phyloP scores from a whole-genome alignment of 1,140 invertebrate species.

The Calycopis cecrops region DNA sequence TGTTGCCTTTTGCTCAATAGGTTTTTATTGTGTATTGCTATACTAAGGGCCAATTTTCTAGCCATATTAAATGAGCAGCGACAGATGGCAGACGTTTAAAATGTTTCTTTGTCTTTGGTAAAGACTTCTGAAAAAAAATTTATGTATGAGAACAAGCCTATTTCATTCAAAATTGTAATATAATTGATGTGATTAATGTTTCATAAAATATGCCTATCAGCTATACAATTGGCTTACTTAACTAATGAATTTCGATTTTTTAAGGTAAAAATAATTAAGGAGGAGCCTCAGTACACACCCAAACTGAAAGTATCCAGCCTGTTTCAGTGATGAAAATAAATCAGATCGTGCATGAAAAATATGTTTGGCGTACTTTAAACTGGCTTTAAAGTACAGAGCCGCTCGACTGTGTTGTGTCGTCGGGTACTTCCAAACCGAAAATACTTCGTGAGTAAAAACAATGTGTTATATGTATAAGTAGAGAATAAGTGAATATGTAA shows the following conservation, averaged over 20 bases:
- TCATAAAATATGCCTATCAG: background rate
- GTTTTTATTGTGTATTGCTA: too few species aligned
- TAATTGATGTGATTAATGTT: too few species aligned
- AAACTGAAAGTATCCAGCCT: constrained; percentile 62
- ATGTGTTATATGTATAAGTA: background rate
- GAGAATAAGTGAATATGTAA: constrained; percentile 1
- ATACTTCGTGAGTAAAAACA: background rate
- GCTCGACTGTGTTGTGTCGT: background rate
- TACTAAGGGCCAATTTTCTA: too few species aligned
- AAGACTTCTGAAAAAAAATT: too few species aligned
- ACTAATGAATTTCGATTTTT: constrained; percentile 23
- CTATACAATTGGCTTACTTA: background rate
- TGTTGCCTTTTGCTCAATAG: too few species aligned
- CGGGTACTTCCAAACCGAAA: background rate
- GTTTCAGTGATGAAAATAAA: constrained; percentile 51
- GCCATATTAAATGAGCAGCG: too few species aligned
- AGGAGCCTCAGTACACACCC: constrained; percentile 48
- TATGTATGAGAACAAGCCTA: too few species aligned
- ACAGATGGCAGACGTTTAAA: too few species aligned
- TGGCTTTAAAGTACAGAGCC: constrained; percentile 10
- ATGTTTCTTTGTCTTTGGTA: too few species aligned
- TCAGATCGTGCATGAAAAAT: constrained; percentile 2
- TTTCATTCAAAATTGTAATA: background rate
- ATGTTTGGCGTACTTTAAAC: constrained; percentile 17
- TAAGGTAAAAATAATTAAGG: constrained; percentile 55